Evolutionary conservation across 2,888 invertebrate species (phyloP), one percentile per base, ranked within the genome.

Genomic region (Punctoribates punctum): DNA sequence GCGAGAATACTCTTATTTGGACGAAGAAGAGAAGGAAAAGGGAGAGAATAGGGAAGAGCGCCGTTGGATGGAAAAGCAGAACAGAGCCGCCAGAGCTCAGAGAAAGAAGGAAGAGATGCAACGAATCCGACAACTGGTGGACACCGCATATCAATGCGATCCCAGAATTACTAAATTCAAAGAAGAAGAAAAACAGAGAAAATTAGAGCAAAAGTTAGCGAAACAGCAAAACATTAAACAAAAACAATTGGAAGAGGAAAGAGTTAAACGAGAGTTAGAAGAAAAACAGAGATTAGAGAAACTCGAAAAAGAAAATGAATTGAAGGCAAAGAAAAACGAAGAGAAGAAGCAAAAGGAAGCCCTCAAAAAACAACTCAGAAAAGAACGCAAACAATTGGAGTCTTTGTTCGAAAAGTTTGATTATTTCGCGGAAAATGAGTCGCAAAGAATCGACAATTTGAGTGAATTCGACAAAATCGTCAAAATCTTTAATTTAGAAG

Each of bases 21-120:
- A 99, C 83, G 97, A 98, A 85, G 98, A 99, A 83, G 98, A 98
- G 82, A 98, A 98, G 83, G 96, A 98, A 83, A 94, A 93, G 82
- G 98, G 97, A 0, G 94, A 96, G 83, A 96, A 87, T 84, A 89
- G 98, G 1, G 97, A 97, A 81, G 97, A 97, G 85, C 87, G 99
- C 67, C 88, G 95, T 79, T 98, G 96, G 92, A 98, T 99, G 83
- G 99, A 99, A 83, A 98, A 96, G 85, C 93, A 96, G 84, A 99
- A 99, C 84, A 96, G 95, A 87, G 90, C 88, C 1, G 94, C 93
- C 9, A 87, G 99, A 70, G 91, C 93, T 48, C 92, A 96, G 83
- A 88, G 93, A 82, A 96, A 97, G 86, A 98, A 98, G 84, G 97
- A 98, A 83, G 99, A 99, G 87, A 94, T 94, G 91, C 88, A 91